phyloP scores from a whole-genome alignment of 2,797 vertebrate genomes.

The Semaprochilodus insignis region DNA sequence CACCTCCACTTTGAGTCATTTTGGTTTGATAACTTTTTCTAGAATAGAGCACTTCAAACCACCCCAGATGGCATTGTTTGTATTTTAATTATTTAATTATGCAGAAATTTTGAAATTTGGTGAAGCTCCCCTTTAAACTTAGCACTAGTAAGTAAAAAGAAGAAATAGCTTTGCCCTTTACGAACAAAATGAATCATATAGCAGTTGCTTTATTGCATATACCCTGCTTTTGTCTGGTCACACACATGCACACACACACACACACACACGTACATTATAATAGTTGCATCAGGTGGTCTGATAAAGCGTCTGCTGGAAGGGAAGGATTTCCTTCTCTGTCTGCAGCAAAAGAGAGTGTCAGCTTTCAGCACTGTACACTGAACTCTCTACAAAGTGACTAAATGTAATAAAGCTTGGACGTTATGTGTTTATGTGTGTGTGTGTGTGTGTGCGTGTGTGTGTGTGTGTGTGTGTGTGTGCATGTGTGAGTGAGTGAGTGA shows the following conservation, averaged over 20 bases:
- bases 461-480: not conserved
- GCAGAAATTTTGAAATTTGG: too few species aligned
- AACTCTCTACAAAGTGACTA: not conserved
- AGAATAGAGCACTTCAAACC: too few species aligned
- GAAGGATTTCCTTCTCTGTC: constrained; percentile 15
- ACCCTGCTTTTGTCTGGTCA: not conserved
- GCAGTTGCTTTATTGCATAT: too few species aligned
- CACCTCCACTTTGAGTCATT: too few species aligned
- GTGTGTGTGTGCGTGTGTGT: not conserved
- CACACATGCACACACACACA: not conserved
- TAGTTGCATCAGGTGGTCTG: not conserved
- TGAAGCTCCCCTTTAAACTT: too few species aligned
- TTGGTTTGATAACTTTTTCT: too few species aligned
- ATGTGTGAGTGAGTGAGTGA: not conserved
- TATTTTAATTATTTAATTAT: too few species aligned
- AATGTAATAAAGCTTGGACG: not conserved
- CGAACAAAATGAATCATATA: too few species aligned
- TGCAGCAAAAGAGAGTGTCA: constrained; percentile 14
- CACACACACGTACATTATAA: not conserved
- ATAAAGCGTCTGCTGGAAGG: not conserved
- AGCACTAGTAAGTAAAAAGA: too few species aligned
- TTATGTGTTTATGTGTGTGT: not conserved
- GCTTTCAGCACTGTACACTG: not conserved
- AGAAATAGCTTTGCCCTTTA: too few species aligned
- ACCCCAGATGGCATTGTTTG: too few species aligned